These are phyloP conservation scores for Salvator merianae DNA, from an alignment of 2,113 vertebrate species.

Conservation along the genomic window DNA sequence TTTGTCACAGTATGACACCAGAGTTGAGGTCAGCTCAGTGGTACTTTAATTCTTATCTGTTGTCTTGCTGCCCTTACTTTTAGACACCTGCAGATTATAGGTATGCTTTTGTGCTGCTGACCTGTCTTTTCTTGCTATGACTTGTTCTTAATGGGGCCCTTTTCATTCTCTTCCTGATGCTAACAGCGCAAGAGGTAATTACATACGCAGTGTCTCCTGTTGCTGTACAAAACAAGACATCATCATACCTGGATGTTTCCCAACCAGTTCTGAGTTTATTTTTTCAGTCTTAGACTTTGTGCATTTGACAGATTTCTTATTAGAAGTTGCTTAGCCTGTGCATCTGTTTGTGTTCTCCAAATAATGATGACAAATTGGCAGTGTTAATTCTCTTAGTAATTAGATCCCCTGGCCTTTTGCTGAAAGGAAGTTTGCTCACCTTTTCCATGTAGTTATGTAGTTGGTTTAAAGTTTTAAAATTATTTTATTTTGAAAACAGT, in stretches of 20 bases:
- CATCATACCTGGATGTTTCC: not conserved
- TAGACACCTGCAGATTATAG: not conserved
- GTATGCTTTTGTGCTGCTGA: not conserved
- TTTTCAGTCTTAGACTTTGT: not conserved
- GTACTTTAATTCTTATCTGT: not conserved
- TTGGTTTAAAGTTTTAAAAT: no score
- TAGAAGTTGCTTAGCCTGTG: not conserved
- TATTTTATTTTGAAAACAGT: no score
- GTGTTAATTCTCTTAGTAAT: not conserved
- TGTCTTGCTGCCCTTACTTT: not conserved
- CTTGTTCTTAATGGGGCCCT: not conserved
- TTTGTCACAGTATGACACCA: no score
- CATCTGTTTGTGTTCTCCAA: not conserved
- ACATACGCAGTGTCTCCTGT: not conserved
- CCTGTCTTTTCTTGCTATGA: not conserved
- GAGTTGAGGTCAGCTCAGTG: no score
- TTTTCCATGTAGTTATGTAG: no score
- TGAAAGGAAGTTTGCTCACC: not conserved
- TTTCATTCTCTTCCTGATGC: not conserved
- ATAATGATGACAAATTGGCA: not conserved
- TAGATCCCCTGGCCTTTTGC: not conserved
- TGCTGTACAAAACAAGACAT: not conserved
- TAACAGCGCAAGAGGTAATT: not conserved
- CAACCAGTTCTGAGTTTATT: not conserved
- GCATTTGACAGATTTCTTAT: not conserved